Base-by-base conservation (phyloP, 2,797 vertebrate species). In the Rhinoraja longicauda region DNA sequence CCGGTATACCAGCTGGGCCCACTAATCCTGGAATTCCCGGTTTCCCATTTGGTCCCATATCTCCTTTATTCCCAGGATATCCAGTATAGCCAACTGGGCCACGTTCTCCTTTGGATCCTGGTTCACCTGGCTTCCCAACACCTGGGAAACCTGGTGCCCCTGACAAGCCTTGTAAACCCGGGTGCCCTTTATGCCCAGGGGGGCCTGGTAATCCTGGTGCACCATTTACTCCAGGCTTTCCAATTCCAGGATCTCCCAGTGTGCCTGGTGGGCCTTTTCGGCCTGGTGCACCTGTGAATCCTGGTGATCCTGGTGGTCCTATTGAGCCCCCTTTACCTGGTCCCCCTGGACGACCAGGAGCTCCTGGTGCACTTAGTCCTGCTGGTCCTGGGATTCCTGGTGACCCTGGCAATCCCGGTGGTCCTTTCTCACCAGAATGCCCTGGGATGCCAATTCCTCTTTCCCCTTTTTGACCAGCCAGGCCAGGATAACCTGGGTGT, bases 171-270 rank as follows among this genome's bases (percentile, higher is more conserved):
- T 96, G 93, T 76, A 96, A 94, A 93, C 99, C 99, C 1, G 98
- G 97, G 10, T 97, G 95, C 93, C 99, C 99, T 96, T 99, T 99
- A 59, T 95, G 95, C 88, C 99, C 99, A 9, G 94, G 93, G 93
- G 96, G 3, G 17, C 99, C 99, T 93, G 97, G 97, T 94, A 98
- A 93, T 95, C 99, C 99, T 72, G 98, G 97, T 90, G 97, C 96
- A 92, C 99, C 99, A 94, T 97, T 96, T n/a, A 98, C 96, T 93
- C 99, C 99, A 94, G 97, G 95, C 94, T 98, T 99, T 93, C 99
- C 98, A 72, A 96, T 7, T 62, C 97, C 93, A 90, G 95, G 96
- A 94, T 96, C 95, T 94, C 99, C 99, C 93, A 96, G 97, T 95
- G 97, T 96, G 45, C 99, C 99, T 75, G 97, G 97, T 93, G 97